A percentile compares a stretch with the other conserved stretches of the same genome.
These are phyloP conservation scores for Oreonectes daqikongensis DNA, from an alignment of 2,797 vertebrate genomes.

Conservation along the genomic window DNA sequence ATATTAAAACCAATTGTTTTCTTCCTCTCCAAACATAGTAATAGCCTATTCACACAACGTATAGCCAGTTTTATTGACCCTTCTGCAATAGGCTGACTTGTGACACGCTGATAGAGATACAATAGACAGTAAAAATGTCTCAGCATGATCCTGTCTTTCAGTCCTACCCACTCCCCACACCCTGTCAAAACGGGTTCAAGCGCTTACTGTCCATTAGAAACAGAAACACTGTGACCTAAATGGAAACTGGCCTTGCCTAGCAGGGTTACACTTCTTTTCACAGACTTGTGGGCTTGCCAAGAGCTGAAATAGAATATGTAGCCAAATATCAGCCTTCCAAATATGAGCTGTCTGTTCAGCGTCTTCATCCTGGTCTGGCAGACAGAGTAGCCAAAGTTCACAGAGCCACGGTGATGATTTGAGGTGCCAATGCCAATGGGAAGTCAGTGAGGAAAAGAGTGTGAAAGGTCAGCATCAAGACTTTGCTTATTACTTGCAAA, in stretches of 20 bases:
- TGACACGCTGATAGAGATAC: constrained; percentile 53
- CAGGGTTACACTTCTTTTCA: constrained; percentile 29
- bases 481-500: constrained; percentile 28
- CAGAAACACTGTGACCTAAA: constrained; percentile 38
- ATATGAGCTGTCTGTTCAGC: constrained; percentile 28
- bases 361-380: constrained; percentile 24
- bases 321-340: constrained; percentile 22
- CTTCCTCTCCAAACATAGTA: neutral
- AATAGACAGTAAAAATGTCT: constrained; percentile 46
- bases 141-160: constrained; percentile 58
- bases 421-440: constrained; percentile 30
- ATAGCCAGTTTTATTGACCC: constrained; percentile 19
- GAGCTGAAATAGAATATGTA: constrained; percentile 20
- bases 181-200: constrained; percentile 52
- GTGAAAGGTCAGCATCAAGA: constrained; percentile 26
- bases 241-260: constrained; percentile 43
- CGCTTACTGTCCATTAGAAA: constrained; percentile 36
- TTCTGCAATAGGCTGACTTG: constrained; percentile 41
- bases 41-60: neutral
- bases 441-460: constrained; percentile 4
- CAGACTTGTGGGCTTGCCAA: constrained; percentile 39
- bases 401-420: constrained; percentile 13
- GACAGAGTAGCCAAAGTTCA: constrained; percentile 30
- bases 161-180: constrained; percentile 46
- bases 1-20: neutral